A percentile compares a stretch with the other conserved stretches of the same genome.
Conservation (phyloP, 2,797 vertebrate genomes). For the Hydrophis major region DNA sequence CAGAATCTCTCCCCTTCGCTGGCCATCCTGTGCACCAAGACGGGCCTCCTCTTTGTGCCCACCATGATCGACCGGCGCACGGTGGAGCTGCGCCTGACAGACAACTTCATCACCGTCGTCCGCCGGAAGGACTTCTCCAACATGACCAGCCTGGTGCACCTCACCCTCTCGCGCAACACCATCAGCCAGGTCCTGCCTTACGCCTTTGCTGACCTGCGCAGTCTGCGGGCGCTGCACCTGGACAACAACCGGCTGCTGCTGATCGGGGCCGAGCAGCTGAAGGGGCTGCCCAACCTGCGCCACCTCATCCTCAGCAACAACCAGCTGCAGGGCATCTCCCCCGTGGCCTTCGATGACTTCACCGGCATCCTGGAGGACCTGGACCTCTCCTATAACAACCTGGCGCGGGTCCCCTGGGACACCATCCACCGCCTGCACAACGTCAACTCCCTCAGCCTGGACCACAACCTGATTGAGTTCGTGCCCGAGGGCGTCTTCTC, state of each 20-base stretch:
- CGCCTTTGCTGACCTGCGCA: conserved; percentile 85
- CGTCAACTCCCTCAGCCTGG: conserved; percentile 86
- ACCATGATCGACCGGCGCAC: conserved; percentile 88
- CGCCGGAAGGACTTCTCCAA: conserved; percentile 88
- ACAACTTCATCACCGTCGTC: conserved; percentile 91
- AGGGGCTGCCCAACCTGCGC: conserved; percentile 82
- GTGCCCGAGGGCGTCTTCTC: conserved; percentile 88
- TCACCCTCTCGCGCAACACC: conserved; percentile 89
- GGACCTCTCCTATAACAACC: conserved; percentile 90
- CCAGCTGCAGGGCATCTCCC: conserved; percentile 70
- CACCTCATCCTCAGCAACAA: conserved; percentile 73
- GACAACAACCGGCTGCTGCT: conserved; percentile 85
- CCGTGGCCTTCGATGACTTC: conserved; percentile 79
- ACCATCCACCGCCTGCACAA: conserved; percentile 82
- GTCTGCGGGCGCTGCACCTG: conserved; percentile 86
- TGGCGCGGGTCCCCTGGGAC: conserved; percentile 87
- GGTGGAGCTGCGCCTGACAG: conserved; percentile 85
- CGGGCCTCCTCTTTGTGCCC: conserved; percentile 87
- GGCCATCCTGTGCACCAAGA: conserved; percentile 88
- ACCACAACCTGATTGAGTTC: conserved; percentile 88
- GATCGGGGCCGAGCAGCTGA: conserved; percentile 84
- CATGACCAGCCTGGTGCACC: conserved; percentile 90
- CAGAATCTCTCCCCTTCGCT: conserved; percentile 89
- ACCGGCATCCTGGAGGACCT: conserved; percentile 85
- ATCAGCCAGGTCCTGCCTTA: conserved; percentile 86